Percentiles rank a stretch among this genome's conserved stretches.
phyloP scores from a whole-genome alignment of 2,113 vertebrate species.

The Pseudolaguvia tuberculata region DNA sequence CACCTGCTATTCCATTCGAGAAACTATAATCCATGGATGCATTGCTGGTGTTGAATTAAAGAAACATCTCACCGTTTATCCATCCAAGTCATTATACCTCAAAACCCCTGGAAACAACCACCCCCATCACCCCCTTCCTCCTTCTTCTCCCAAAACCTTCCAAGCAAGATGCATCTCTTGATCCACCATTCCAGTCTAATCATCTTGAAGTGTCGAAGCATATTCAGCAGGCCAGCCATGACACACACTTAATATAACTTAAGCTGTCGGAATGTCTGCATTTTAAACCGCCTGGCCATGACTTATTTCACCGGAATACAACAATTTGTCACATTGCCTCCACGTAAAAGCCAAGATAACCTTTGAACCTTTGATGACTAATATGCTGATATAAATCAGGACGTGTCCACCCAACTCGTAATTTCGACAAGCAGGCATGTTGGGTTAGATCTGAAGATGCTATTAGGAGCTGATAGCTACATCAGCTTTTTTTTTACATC shows the following conservation, averaged over 20 bases:
- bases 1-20: no score
- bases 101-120: background rate
- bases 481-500: no score
- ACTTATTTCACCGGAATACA: constrained; percentile 18
- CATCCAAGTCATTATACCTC: background rate
- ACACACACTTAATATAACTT: constrained; percentile 15
- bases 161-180: background rate
- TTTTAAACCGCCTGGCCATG: constrained; percentile 16
- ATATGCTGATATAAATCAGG: constrained; percentile 12
- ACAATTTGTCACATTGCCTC: constrained; percentile 14
- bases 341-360: constrained; percentile 34
- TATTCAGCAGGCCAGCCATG: background rate
- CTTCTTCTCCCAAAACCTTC: no score
- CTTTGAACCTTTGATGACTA: constrained; percentile 23
- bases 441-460: background rate
- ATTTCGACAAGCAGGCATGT: background rate
- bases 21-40: background rate
- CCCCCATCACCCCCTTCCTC: no score
- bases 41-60: background rate
- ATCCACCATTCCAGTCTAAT: background rate
- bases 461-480: background rate
- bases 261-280: constrained; percentile 19
- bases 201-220: constrained; percentile 3
- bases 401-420: background rate
- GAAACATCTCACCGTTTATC: background rate